Base-by-base conservation (phyloP, 1,140 invertebrate species). In the Aphelinus atriplicis region DNA sequence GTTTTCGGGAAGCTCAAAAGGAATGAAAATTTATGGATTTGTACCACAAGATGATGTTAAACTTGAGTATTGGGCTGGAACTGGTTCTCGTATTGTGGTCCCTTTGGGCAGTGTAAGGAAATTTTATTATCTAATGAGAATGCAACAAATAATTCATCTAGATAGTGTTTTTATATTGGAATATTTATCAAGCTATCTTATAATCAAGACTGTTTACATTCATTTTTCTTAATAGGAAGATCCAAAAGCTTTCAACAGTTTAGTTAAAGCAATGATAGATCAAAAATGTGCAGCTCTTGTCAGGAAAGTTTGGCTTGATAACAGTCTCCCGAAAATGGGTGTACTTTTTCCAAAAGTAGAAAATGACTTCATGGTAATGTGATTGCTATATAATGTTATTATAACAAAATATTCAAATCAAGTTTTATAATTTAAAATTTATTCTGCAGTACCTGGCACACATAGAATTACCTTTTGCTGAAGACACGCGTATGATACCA, bases 11-110 rank as follows among this genome's bases (percentile, higher is more conserved):
- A 70, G 46, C 46, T 7, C 46, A 60, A 81, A 76, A 66, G 76
- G 74, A 5, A 75, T 81, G 42, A 64, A 46, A 7, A 9, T 81
- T 43, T 77, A 74, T 76, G 77, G 77, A 43, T 81, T 81, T 64
- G 66, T 73, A 42, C 43, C 61, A 7, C 56, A 74, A 73, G 42
- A 68, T 42, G 55, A 73, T 1, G 62, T 81, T 2, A 73, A 69
- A 68, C 48, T 79, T 50, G 79, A 78, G 56, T 68, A 70, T 63
- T 70, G 77, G 63, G 42, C 62, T 56, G 79, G 79, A 48, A 68
- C 10, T 45, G 71, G 72, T 46, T 75, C 78, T 10, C 45, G 76
- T 64, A 78, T 81, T 26, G 70, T 81, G 43, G 10, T 81, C 46
- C 80, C 80, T 51, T 7, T n/a, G 46, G 45, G 43, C 57, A 61